Base-by-base conservation (phyloP, 2,113 vertebrate genomes). In the Beaufortia kweichowensis region DNA sequence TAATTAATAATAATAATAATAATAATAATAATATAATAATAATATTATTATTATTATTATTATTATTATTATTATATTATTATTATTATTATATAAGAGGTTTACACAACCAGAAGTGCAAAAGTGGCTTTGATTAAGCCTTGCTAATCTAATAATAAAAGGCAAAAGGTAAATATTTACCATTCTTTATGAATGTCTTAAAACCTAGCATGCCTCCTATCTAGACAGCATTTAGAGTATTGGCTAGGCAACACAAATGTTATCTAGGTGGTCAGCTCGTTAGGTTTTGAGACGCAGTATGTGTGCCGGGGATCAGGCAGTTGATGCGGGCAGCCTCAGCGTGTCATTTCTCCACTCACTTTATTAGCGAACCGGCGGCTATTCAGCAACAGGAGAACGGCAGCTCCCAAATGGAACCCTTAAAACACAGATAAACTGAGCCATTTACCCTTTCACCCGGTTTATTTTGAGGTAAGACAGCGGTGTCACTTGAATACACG, bases 331-430 rank as follows among this genome's bases (percentile, higher is more conserved):
- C 71, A 74, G 57, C 71, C 71, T 35, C 10, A 19, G 71, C 7
- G 26, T 74, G 23, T 61, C 71, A 61, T 46, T 19, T 56, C 56
- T 31, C 26, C 35, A 31, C 39, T 74, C 71, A 61, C 71, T 74
- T 46, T 72, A 33, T 43, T 48, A 74, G 77, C 55, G 28, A 77
- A 75, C 81, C 77, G 77, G 77, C 77, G 77, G 77, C 26, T 79
- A 70, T 61, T 78, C 69, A 77, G 81, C 79, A 77, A 75, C 76
- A 41, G 78, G 76, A 57, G 46, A 75, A 60, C 17, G 53, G 62
- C 66, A 59, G 11, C 65, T 33, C 67, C 68, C 77, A 69, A 79
- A 86, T 85, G 85, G 84, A 76, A 75, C 64, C 50, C 24, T 75
- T 70, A 85, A 66, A 81, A 23, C 70, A 68, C 55, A 84, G 77